Percentiles rank a stretch among this genome's conserved stretches.
These are phyloP conservation scores for Cordilura impudica DNA, from an alignment of 2,888 invertebrate species.

Conservation along the genomic window DNA sequence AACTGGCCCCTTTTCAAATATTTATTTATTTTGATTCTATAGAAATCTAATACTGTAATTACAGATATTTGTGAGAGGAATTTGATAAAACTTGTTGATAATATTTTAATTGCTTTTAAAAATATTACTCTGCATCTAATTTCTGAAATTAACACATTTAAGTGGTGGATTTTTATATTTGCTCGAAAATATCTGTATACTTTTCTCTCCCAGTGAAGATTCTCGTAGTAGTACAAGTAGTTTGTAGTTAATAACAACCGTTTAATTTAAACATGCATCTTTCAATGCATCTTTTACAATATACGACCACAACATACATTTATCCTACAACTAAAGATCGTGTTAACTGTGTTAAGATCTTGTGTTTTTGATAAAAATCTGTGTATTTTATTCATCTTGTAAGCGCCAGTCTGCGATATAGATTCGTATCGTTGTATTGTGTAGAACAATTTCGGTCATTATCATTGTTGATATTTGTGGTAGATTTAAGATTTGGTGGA, in stretches of 20 bases:
- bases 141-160: too few relatives aligned
- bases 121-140: too few relatives aligned
- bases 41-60: too few relatives aligned
- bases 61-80: too few relatives aligned
- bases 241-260: conserved; percentile 51
- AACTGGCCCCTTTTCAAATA: too few relatives aligned
- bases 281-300: conserved; percentile 25
- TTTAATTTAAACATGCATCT: conserved; percentile 58
- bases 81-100: too few relatives aligned
- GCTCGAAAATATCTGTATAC: too few relatives aligned
- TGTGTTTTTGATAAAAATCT: conserved; percentile 61
- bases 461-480: conserved; percentile 25
- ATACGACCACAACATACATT: conserved; percentile 1
- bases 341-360: conserved; percentile 62
- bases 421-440: conserved; percentile 60
- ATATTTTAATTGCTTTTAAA: too few relatives aligned
- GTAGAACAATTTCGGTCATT: conserved; percentile 42
- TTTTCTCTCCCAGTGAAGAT: too few relatives aligned
- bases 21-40: too few relatives aligned
- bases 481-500: not conserved
- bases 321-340: conserved; percentile 56
- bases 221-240: not conserved
- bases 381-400: conserved; percentile 45
- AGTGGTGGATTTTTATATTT: too few relatives aligned
- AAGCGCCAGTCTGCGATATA: conserved; percentile 61